A percentile compares a stretch with the other conserved stretches of the same genome.
phyloP scores from a whole-genome alignment of 2,113 vertebrate species.

The Euleptes europaea region DNA sequence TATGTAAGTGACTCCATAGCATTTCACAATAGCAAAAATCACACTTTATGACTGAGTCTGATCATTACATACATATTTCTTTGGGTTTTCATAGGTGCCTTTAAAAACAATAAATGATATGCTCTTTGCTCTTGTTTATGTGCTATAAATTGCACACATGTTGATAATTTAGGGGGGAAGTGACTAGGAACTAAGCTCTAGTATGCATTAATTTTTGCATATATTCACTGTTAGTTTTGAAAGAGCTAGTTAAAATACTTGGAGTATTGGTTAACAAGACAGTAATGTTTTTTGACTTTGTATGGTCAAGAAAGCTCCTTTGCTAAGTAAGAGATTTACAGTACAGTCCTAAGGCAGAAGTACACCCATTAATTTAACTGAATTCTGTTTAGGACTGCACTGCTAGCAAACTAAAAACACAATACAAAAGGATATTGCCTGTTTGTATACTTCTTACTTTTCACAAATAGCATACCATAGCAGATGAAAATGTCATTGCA shows the following conservation, averaged over 20 bases:
- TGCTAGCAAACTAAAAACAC: background rate
- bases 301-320: background rate
- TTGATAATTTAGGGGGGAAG: background rate
- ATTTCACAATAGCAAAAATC: slow-evolving; percentile 27
- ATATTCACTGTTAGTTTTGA: background rate
- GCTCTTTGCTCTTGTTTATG: too few relatives aligned
- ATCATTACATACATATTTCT: background rate
- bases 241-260: background rate
- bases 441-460: background rate
- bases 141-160: too few relatives aligned
- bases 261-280: background rate
- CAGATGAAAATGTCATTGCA: background rate
- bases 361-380: too few relatives aligned
- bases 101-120: background rate
- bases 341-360: too few relatives aligned
- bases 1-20: slow-evolving; percentile 67
- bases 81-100: background rate
- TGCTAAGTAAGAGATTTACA: background rate
- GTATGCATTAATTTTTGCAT: background rate
- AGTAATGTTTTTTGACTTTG: background rate
- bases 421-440: too few relatives aligned
- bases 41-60: background rate
- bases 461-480: background rate
- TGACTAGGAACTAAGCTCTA: too few relatives aligned
- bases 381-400: too few relatives aligned